Evolutionary conservation across 2,113 vertebrate species (phyloP), one percentile per base, ranked within the genome.

Genomic region (Callipepla squamata): DNA sequence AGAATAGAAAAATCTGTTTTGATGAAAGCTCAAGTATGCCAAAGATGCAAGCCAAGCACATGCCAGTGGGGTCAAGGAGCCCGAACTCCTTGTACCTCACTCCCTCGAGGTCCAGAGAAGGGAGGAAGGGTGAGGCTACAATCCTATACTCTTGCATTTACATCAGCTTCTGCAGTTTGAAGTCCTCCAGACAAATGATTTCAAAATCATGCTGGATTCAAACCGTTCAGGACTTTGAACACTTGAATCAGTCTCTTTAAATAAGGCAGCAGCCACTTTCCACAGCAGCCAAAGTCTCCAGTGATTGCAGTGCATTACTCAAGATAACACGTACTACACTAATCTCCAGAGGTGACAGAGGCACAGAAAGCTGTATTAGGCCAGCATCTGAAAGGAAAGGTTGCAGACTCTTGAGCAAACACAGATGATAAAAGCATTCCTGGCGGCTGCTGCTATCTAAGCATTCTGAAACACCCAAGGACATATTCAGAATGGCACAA

Each of bases 401-500:
- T 88, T 96, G 91, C 89, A 94, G 85, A 38, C 79, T 93, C 72
- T 36, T 80, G 59, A 85, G 72, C 89, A 96, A 96, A 78, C 65
- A 68, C 3, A 12, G 76, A 95, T 61, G 94, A 96, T 95, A 94
- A 96, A 95, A 96, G 93, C 94, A 94, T 96, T 96, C 89, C 91
- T 92, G 93, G 79, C 61, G 0, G 87, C 65, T 83, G 44, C 51
- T 87, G 76, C 91, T 96, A 86, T 95, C 87, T 94, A 91, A 93
- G 79, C 61, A 22, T 93, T 89, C 94, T 94, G 85, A 66, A 91
- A 89, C 57, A 87, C 89, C 86, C 93, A 96, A 96, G 96, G 96
- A 95, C 94, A 30, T 94, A 87, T 95, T 95, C 87, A 95, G 76
- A 91, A 92, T 21, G 82, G 68, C 57, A 91, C 68, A 85, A 65